These are phyloP conservation scores for Tipula helvola DNA, from an alignment of 2,888 invertebrate species.

Conservation along the genomic window DNA sequence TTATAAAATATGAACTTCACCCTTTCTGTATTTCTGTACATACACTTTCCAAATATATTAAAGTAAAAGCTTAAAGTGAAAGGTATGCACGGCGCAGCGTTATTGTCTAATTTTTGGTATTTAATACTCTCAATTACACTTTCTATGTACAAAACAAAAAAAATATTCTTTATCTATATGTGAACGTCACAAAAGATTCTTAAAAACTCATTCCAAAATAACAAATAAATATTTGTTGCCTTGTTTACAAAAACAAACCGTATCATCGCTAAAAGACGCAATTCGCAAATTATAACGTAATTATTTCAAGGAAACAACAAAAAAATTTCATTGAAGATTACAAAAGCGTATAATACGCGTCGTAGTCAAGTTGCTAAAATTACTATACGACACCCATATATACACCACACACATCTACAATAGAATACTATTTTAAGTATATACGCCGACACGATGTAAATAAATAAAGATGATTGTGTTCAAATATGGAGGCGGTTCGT, in stretches of 20 bases:
- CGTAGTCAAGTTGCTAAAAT: not conserved
- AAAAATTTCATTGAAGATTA: not conserved
- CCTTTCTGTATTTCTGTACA: not conserved
- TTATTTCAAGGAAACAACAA: not conserved
- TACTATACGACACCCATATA: not conserved
- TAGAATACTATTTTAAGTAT: not conserved
- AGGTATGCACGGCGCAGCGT: not conserved
- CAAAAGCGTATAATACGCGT: not conserved
- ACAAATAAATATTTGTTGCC: not conserved
- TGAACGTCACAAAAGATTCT: not conserved
- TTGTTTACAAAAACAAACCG: not conserved
- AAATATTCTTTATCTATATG: not conserved
- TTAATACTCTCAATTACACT: not conserved
- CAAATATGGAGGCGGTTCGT: not conserved
- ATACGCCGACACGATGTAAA: too few relatives aligned
- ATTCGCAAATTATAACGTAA: not conserved
- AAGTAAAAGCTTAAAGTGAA: constrained; percentile 4
- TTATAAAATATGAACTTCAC: not conserved
- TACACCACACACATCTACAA: not conserved
- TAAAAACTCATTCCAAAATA: not conserved
- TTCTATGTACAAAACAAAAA: not conserved
- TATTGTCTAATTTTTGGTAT: not conserved
- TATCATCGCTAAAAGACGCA: not conserved
- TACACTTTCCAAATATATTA: not conserved
- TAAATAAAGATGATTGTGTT: not conserved